These are phyloP conservation scores for Poeciliopsis turrubarensis DNA, from an alignment of 2,113 vertebrate species.

Conservation along the genomic window DNA sequence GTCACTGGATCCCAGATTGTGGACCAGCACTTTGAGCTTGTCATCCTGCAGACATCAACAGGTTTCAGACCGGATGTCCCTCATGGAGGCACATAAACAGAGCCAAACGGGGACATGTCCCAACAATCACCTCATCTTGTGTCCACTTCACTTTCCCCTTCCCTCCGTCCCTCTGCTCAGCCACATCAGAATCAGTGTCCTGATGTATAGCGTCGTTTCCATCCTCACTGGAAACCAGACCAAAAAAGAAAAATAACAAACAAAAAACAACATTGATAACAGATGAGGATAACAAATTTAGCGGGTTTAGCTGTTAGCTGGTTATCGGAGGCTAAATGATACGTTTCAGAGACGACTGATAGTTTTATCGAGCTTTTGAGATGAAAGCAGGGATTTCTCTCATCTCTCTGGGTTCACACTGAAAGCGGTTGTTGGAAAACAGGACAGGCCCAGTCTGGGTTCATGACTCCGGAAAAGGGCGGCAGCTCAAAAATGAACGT, in stretches of 20 bases:
- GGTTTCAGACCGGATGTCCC: neutral
- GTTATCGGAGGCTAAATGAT: neutral
- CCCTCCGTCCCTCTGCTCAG: slow-evolving; percentile 86
- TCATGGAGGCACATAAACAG: neutral
- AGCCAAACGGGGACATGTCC: neutral
- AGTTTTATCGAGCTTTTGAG: neutral
- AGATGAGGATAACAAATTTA: neutral
- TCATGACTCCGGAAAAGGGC: slow-evolving; percentile 45
- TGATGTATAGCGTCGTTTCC: slow-evolving; percentile 87
- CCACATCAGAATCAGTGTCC: slow-evolving; percentile 90
- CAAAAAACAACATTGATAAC: neutral
- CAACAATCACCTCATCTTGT: slow-evolving; percentile 85
- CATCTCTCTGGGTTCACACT: neutral
- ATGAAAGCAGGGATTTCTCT: neutral
- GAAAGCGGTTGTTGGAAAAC: neutral
- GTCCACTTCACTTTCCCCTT: slow-evolving; percentile 96
- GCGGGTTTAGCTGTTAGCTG: neutral
- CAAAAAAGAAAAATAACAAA: too few species aligned
- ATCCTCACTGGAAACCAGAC: slow-evolving; percentile 83
- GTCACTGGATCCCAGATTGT: slow-evolving; percentile 87
- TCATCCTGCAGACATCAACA: slow-evolving; percentile 85
- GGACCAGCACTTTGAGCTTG: slow-evolving; percentile 87
- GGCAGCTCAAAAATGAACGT: slow-evolving; percentile 10
- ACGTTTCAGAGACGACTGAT: neutral
- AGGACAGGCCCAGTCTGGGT: neutral